phyloP scores from a whole-genome alignment of 2,888 invertebrate genomes.

The Autographa pulchrina region DNA sequence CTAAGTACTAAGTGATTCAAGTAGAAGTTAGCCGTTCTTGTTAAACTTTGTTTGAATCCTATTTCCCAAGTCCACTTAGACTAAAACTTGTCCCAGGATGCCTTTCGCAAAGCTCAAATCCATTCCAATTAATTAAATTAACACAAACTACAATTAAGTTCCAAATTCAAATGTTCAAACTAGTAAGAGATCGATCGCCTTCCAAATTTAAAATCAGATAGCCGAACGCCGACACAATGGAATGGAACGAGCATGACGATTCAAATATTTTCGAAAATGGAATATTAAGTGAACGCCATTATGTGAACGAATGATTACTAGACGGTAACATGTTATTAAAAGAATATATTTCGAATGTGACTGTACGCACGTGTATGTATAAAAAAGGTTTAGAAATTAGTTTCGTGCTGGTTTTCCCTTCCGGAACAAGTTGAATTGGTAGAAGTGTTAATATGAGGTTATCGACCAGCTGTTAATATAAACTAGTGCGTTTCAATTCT shows the following conservation, averaged over 20 bases:
- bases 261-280: conserved; percentile 89
- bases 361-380: conserved; percentile 33
- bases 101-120: conserved; percentile 38
- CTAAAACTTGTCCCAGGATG: conserved; percentile 29
- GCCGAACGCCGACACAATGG: conserved; percentile 83
- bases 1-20: conserved; percentile 18
- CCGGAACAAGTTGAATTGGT: conserved; percentile 28
- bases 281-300: conserved; percentile 88
- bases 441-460: conserved; percentile 21
- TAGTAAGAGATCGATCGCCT: conserved; percentile 83
- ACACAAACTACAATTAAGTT: conserved; percentile 71
- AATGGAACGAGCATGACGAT: conserved; percentile 88
- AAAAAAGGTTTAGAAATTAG: conserved; percentile 29
- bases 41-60: conserved; percentile 21
- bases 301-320: conserved; percentile 84
- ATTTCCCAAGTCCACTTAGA: conserved; percentile 24
- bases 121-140: conserved; percentile 69
- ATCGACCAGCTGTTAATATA: conserved; percentile 7
- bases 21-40: conserved; percentile 11
- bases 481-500: conserved; percentile 8
- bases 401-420: conserved; percentile 26
- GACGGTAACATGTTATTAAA: conserved; percentile 82
- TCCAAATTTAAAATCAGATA: conserved; percentile 88
- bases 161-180: conserved; percentile 76
- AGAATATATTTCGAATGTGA: conserved; percentile 64